Evolutionary conservation across 2,888 invertebrate species (phyloP).

Genomic region (Nipponacmea schrenckii): DNA sequence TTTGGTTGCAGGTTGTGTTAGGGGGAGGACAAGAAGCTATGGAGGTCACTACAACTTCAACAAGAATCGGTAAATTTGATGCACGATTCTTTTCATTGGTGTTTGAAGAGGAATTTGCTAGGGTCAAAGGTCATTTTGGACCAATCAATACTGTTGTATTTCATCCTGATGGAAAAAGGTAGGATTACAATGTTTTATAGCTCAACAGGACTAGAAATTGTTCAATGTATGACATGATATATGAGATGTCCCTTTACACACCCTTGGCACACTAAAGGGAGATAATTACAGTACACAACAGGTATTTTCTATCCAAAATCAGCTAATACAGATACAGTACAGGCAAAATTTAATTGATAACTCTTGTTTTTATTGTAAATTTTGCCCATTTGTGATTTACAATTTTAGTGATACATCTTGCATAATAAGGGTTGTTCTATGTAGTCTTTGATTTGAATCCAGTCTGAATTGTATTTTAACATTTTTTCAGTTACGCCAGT

Average conservation of each 20-base stretch:
- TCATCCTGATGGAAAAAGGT: constrained; percentile 93
- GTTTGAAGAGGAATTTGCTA: constrained; percentile 95
- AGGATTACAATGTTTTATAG: constrained; percentile 10
- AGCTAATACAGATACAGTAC: no score
- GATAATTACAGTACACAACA: no score
- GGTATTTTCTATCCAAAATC: no score
- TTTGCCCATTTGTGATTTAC: no score
- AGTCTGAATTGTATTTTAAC: no score
- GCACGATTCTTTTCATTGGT: constrained; percentile 92
- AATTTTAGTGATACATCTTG: no score
- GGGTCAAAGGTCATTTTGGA: constrained; percentile 99
- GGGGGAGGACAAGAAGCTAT: constrained; percentile 99
- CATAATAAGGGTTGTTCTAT: no score
- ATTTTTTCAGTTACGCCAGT: constrained; percentile 80
- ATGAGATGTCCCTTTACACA: no score
- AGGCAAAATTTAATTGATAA: no score
- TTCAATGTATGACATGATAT: neutral
- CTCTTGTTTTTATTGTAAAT: no score
- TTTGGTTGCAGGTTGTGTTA: constrained; percentile 77
- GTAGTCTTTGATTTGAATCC: no score
- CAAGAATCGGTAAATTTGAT: constrained; percentile 90
- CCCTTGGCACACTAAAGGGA: no score
- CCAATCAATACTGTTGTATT: constrained; percentile 98
- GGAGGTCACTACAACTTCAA: constrained; percentile 78
- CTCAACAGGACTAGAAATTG: neutral